phyloP scores from a whole-genome alignment of 2,113 vertebrate species.

The Damaliscus lunatus region DNA sequence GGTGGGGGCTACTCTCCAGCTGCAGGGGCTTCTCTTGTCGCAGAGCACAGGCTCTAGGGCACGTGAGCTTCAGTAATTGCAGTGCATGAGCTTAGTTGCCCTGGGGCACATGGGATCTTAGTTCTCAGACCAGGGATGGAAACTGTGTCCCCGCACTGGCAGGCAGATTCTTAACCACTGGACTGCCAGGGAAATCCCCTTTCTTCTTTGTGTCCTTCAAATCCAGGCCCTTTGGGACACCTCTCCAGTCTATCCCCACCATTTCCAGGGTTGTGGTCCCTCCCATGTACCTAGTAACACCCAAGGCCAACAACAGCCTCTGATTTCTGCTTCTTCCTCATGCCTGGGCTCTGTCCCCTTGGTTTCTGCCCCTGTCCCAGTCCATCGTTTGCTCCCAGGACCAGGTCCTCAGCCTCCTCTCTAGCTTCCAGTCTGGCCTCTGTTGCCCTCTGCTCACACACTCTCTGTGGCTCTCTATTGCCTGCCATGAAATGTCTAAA shows the following conservation, averaged over 20 bases:
- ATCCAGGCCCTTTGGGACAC: not conserved
- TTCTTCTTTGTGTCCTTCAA: not conserved
- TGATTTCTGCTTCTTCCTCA: not conserved
- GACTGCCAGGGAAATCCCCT: not conserved
- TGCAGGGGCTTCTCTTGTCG: not conserved
- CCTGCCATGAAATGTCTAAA: not conserved
- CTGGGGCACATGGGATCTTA: not conserved
- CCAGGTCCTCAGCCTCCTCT: not conserved
- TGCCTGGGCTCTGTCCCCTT: not conserved
- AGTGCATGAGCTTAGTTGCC: not conserved
- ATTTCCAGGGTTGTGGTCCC: not conserved
- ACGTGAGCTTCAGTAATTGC: rapidly evolving
- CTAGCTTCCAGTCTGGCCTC: not conserved
- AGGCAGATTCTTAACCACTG: not conserved
- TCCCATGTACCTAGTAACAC: not conserved
- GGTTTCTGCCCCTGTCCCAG: not conserved
- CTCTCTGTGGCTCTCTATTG: not conserved
- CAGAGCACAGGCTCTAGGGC: not conserved
- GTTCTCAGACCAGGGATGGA: not conserved
- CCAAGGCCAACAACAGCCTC: not conserved
- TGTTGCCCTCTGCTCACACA: not conserved
- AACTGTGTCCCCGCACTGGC: not conserved
- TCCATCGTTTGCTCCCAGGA: not conserved
- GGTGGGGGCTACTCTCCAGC: not conserved
- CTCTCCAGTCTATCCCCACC: not conserved